These are phyloP conservation scores for Porites evermanni DNA, from an alignment of 92 coral and sea anemone species.

Conservation along the genomic window DNA sequence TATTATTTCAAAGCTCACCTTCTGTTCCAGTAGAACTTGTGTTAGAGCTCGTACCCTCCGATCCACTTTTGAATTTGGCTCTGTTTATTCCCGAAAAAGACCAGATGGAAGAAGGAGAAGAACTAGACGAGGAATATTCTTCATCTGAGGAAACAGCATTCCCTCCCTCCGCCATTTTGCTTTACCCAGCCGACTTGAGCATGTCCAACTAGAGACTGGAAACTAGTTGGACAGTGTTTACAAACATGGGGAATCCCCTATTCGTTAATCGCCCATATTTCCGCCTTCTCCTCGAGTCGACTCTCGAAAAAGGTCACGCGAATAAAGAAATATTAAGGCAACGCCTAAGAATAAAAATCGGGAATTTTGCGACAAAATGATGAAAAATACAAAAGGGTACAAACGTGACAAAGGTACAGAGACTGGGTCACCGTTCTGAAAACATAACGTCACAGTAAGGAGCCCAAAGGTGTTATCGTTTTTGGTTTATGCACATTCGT, in stretches of 20 bases:
- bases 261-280: not conserved
- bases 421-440: too few relatives aligned
- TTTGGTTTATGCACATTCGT: too few relatives aligned
- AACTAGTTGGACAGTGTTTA: not conserved
- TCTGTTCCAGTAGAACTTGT: too few relatives aligned
- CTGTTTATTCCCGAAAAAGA: conserved; percentile 5
- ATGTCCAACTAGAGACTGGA: conserved; percentile 32
- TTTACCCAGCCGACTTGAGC: not conserved
- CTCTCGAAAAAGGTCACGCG: too few relatives aligned
- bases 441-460: too few relatives aligned
- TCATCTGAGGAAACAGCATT: not conserved
- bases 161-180: conserved; percentile 7
- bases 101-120: conserved; percentile 7
- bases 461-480: too few relatives aligned
- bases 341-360: too few relatives aligned
- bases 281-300: not conserved
- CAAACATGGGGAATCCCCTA: not conserved
- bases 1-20: not conserved
- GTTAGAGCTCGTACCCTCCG: not conserved
- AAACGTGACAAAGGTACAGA: too few relatives aligned
- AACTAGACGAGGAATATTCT: conserved; percentile 4
- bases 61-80: not conserved
- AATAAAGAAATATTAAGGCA: too few relatives aligned
- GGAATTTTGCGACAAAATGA: too few relatives aligned
- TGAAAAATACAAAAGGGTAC: too few relatives aligned